phyloP scores from a whole-genome alignment of 2,797 vertebrate species.

The Hoplostethus mediterraneus region DNA sequence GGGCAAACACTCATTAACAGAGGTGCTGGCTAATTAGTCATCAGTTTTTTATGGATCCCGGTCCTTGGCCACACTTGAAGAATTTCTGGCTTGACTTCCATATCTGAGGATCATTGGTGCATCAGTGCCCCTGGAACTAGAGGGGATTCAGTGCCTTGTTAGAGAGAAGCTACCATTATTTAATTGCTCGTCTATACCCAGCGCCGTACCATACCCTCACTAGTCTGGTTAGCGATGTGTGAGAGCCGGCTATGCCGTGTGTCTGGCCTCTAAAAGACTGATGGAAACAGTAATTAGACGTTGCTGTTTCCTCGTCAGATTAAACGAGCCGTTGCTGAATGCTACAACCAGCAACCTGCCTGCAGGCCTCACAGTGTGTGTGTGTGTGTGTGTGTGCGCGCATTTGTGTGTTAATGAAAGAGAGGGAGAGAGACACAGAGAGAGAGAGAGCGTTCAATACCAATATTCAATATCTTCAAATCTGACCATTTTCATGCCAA shows the following conservation, averaged over 20 bases:
- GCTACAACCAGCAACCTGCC: constrained; percentile 34
- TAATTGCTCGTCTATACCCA: neutral
- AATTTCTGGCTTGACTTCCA: too few species aligned
- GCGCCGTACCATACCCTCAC: neutral
- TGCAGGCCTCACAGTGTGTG: constrained; percentile 7
- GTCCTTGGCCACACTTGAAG: constrained; percentile 32
- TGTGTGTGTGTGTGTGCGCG: neutral
- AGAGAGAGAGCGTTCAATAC: neutral
- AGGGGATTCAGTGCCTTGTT: neutral
- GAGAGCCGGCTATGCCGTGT: neutral
- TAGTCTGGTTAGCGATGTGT: neutral
- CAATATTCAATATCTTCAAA: too few species aligned
- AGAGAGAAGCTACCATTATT: neutral
- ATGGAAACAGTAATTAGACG: constrained; percentile 31
- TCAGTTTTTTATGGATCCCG: constrained; percentile 63
- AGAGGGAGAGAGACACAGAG: neutral
- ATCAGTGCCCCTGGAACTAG: neutral
- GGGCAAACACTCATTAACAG: constrained; percentile 73
- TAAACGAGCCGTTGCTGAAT: constrained; percentile 43
- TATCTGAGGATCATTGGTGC: too few species aligned
- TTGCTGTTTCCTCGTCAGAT: constrained; percentile 22
- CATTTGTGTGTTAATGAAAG: neutral
- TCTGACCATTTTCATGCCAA: too few species aligned
- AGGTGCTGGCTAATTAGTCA: constrained; percentile 75
- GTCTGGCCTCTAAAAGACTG: constrained; percentile 2